These are phyloP conservation scores for Cossypha heuglini DNA, from an alignment of 2,797 vertebrate genomes.

Conservation along the genomic window DNA sequence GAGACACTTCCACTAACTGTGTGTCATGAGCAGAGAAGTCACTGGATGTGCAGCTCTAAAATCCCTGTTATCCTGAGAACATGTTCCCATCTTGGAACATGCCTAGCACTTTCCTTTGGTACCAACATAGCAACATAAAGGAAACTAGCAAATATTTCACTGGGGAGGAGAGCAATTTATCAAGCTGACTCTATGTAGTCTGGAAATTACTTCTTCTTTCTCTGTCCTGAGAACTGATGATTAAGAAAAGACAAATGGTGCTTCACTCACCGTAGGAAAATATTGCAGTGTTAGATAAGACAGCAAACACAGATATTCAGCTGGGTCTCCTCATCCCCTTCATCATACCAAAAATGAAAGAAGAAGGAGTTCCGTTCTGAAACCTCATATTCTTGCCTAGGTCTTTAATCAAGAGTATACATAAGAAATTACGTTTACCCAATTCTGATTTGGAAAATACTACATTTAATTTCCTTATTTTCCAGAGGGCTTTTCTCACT, in stretches of 20 bases:
- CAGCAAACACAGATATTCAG: background rate
- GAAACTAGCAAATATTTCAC: background rate
- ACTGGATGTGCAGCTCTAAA: background rate
- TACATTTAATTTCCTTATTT: background rate
- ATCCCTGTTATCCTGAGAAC: background rate
- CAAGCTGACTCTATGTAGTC: background rate
- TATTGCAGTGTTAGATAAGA: background rate
- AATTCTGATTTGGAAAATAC: background rate
- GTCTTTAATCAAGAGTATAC: background rate
- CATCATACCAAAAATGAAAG: conserved; percentile 2
- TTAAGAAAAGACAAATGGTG: conserved; percentile 7
- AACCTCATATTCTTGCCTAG: background rate
- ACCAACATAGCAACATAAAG: background rate
- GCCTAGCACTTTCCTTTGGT: background rate
- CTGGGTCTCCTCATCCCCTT: background rate
- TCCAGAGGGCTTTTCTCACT: background rate
- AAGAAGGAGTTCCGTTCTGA: background rate
- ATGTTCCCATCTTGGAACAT: background rate
- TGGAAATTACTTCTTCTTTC: background rate
- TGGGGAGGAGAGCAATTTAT: background rate
- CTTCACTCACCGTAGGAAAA: background rate
- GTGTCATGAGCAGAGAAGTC: background rate
- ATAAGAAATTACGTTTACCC: background rate
- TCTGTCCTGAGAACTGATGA: background rate
- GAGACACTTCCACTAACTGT: background rate